Percentiles rank a stretch among this genome's conserved stretches.
These are phyloP conservation scores for Thera obeliscata DNA, from an alignment of 2,888 invertebrate genomes.

Conservation along the genomic window DNA sequence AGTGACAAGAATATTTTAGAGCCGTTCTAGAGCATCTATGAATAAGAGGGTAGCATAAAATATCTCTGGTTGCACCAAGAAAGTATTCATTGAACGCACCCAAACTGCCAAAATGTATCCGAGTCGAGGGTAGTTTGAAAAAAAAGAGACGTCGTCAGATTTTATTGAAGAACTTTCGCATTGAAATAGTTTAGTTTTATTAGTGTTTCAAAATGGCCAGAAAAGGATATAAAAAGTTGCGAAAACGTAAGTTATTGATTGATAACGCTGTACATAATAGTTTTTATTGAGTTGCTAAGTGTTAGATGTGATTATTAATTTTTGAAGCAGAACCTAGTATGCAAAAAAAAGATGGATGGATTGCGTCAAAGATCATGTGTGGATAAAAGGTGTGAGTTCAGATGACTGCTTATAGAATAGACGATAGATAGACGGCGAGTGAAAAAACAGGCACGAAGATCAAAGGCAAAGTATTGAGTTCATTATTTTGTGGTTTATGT, in stretches of 20 bases:
- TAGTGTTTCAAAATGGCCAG: slow-evolving; percentile 31
- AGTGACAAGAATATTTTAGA: too few relatives aligned
- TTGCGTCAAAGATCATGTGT: background rate
- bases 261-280: background rate
- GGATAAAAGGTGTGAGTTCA: background rate
- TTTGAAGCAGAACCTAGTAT: background rate
- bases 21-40: too few relatives aligned
- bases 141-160: too few relatives aligned
- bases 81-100: background rate
- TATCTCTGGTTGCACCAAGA: background rate
- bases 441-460: too few relatives aligned
- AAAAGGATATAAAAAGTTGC: slow-evolving; percentile 39
- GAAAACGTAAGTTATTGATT: slow-evolving; percentile 32
- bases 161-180: slow-evolving; percentile 2
- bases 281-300: background rate
- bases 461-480: too few relatives aligned
- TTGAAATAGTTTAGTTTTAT: background rate
- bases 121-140: slow-evolving; percentile 25
- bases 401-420: too few relatives aligned
- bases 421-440: too few relatives aligned
- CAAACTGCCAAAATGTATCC: background rate
- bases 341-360: background rate
- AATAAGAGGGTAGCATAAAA: too few relatives aligned
- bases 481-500: too few relatives aligned
- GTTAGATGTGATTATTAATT: background rate